Evolutionary conservation across 2,888 invertebrate species (phyloP), one percentile per base, ranked within the genome.

Genomic region (Nasonovia ribisnigri): DNA sequence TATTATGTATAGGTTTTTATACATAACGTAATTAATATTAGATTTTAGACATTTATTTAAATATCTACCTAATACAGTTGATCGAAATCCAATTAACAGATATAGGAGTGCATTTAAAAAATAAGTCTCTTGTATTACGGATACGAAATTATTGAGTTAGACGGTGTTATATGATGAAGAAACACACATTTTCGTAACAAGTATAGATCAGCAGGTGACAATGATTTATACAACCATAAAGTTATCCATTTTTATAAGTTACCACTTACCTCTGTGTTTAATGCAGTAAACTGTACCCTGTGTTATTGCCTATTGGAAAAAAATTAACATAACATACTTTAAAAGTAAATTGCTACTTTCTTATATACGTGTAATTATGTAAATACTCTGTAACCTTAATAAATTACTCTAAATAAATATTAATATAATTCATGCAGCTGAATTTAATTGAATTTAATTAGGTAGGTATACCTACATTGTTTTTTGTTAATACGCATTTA

Each of bases 221-320:
- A 42, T 88, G 57, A 88, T 88, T 88, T 42, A 57, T 57, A 42
- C 84, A 67, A 77, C 24, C 5, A 48, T 48, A 67, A 51, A 3
- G n/a, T 43, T 29, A 60, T 26, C 16, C 36, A 24, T 90, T 54
- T 88, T 88, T 43, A 36, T 51, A 54, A 36, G 16, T 42, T 84
- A 91, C 0, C 20, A 54, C 42, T 42, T 84, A 91, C 0, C 20
- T 20, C 42, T 1, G 29, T 54, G 42, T 91, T 84, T 29, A 29
- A 16, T 16, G 2, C 10, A 54, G 36, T 91, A 26, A 67, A 90
- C 54, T 42, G 13, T 84, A 36, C 36, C 29, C 51, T 90, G 2
- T 42, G 43, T 91, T 57, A 84, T 54, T 91, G 91, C 54, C 84
- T 57, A 84, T 57, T 91, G 91, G 57, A 57, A 43, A 91, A 84